phyloP scores from a whole-genome alignment of 2,888 invertebrate species.

The Eupelmus urozonus region DNA sequence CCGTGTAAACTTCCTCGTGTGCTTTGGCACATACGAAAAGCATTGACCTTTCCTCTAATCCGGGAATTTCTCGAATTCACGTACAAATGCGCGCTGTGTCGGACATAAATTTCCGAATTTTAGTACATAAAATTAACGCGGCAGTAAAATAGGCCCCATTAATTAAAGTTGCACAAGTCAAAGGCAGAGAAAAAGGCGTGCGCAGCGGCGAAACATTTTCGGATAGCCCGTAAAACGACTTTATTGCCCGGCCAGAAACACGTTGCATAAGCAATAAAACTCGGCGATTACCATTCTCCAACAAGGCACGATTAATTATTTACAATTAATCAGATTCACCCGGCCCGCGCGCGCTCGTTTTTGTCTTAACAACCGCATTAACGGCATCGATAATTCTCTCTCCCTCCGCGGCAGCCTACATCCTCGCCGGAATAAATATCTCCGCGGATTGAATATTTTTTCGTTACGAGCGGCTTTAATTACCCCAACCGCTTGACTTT shows the following conservation, averaged over 20 bases:
- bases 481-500: neutral
- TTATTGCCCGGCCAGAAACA: neutral
- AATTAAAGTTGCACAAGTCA: too few species aligned
- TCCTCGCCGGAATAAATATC: neutral
- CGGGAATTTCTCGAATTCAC: too few species aligned
- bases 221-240: neutral
- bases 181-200: too few species aligned
- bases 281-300: neutral
- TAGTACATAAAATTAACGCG: neutral
- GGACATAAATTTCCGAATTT: too few species aligned
- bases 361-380: neutral
- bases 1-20: too few species aligned
- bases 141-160: too few species aligned
- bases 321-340: conserved; percentile 12
- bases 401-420: neutral
- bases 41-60: too few species aligned
- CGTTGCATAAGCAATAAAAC: neutral
- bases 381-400: neutral
- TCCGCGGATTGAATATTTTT: neutral
- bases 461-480: neutral
- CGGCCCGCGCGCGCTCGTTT: neutral
- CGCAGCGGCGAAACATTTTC: too few species aligned
- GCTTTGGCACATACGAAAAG: too few species aligned
- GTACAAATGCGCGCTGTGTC: too few species aligned
- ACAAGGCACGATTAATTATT: conserved; percentile 24